These are phyloP conservation scores for Hydrophis major DNA, from an alignment of 2,797 vertebrate genomes.

Conservation along the genomic window DNA sequence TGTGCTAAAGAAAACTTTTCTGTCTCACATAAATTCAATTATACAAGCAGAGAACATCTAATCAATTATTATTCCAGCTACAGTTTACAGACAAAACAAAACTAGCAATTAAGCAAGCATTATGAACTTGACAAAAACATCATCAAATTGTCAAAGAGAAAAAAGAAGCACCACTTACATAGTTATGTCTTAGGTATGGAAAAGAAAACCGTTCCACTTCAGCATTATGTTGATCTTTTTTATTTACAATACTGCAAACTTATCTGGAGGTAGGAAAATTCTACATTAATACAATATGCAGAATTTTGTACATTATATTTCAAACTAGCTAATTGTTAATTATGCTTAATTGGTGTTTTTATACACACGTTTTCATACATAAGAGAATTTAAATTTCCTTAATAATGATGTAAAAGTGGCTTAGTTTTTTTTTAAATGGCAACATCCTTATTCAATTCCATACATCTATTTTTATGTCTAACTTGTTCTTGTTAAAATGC, in stretches of 20 bases:
- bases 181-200: not conserved
- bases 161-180: not conserved
- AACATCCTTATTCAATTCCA: not conserved
- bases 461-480: not conserved
- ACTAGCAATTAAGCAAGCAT: not conserved
- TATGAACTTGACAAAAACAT: not conserved
- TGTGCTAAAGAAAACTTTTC: conserved; percentile 1
- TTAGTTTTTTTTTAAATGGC: not conserved
- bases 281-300: not conserved
- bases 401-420: not conserved
- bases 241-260: not conserved
- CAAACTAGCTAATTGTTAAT: not conserved
- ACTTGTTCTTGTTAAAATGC: not conserved
- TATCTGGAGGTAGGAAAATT: not conserved
- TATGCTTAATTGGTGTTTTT: not conserved
- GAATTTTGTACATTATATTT: not conserved
- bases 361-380: not conserved
- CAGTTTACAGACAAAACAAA: not conserved
- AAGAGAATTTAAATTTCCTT: not conserved
- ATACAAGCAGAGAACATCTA: not conserved
- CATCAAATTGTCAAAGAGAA: not conserved
- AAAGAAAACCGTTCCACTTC: not conserved
- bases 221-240: not conserved
- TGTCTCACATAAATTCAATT: not conserved
- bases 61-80: not conserved